Evolutionary conservation across 2,797 vertebrate genomes (phyloP), one percentile per base, ranked within the genome.

Genomic region (Scomberomorus guttatus): DNA sequence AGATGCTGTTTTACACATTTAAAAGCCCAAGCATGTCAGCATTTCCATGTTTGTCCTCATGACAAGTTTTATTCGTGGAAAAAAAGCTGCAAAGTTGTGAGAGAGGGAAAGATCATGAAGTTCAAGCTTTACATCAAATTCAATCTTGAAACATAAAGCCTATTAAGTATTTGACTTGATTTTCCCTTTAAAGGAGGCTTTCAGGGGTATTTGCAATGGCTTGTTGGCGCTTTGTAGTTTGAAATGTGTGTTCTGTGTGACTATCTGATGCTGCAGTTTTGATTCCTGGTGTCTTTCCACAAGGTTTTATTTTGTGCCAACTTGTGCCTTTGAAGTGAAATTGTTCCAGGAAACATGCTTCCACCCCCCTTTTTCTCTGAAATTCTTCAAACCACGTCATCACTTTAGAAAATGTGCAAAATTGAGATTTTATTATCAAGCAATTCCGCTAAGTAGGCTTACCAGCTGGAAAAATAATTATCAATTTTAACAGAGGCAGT

Each of bases 291-390:
- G 48, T 75, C 73, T 85, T 73, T 60, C 58, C 54, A 51, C 60
- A 6, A 57, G 25, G 22, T 73, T 74, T 79, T 50, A 64, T 77
- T 63, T 69, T 46, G 29, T 72, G 66, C 77, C 82, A 79, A 62
- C 73, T 72, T 25, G 0, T 7, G 50, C 25, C 64, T 89, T 87
- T 90, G 84, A 83, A 83, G 61, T 77, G 1, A 85, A 78, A 80
- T 79, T 79, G 61, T 85, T 85, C 86, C 58, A 59, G 73, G 83
- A 86, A 87, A 64, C 6, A 0, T 22, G 18, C 8, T 55, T 84
- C 13, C 51, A 58, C 20, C 67, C 55, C 4, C 0, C 7, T 5
- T 46, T 50, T 81, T 18, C 50, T 70, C 57, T 50, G 54, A 63
- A 72, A 70, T 37, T 46, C 57, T 24, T 82, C 34, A 71, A 64